These are phyloP conservation scores for Nematostella vectensis DNA, from an alignment of 92 coral and sea anemone genomes.

Conservation along the genomic window DNA sequence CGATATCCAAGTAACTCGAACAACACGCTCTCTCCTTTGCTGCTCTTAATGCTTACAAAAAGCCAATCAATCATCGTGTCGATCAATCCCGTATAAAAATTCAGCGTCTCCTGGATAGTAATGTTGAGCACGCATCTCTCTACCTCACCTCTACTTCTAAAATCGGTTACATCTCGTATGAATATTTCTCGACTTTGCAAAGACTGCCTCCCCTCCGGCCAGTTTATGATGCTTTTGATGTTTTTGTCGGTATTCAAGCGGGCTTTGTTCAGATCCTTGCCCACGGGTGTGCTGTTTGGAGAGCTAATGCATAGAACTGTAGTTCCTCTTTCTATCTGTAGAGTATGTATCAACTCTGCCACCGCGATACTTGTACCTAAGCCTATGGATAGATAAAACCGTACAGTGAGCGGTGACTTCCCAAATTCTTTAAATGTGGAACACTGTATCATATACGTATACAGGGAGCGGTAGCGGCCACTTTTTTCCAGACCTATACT, in stretches of 20 bases:
- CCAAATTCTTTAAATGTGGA: no score
- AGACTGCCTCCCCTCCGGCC: constrained; percentile 8
- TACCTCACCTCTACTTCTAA: background rate
- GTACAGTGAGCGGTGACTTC: no score
- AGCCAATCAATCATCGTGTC: constrained; percentile 32
- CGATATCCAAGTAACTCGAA: constrained; percentile 40
- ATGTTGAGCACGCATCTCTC: background rate
- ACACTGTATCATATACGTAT: no score
- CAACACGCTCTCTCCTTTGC: constrained; percentile 2
- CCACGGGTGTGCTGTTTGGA: constrained; percentile 2
- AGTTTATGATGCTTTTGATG: constrained; percentile 1
- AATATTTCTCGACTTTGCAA: constrained; percentile 12
- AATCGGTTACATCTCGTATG: constrained; percentile 3
- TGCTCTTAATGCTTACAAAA: constrained; percentile 13
- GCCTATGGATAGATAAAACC: no score
- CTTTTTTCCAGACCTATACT: no score
- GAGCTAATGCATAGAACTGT: constrained; percentile 56
- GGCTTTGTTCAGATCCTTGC: constrained; percentile 11
- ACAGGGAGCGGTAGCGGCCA: no score
- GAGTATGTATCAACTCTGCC: constrained; percentile 47
- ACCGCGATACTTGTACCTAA: constrained; percentile 25
- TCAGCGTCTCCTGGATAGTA: constrained; percentile 24
- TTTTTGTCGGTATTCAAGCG: constrained; percentile 16
- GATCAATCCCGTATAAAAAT: constrained; percentile 38
- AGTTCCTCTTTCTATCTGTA: constrained; percentile 63